phyloP scores from a whole-genome alignment of 1,140 invertebrate species.

The Pachyrhynchus sulphureomaculatus region DNA sequence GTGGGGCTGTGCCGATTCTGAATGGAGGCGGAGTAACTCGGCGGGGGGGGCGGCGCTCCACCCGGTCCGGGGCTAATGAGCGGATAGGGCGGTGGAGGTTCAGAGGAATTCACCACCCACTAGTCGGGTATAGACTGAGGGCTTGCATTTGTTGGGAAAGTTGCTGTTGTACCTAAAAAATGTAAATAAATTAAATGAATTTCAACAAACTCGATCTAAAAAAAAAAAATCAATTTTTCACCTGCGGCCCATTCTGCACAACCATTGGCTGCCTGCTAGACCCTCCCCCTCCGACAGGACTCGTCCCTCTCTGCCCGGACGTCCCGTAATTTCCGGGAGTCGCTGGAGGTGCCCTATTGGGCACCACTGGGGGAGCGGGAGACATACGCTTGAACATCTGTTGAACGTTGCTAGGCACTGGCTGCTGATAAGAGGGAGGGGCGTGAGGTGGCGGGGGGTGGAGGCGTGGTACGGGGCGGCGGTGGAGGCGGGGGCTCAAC shows the following conservation, averaged over 20 bases:
- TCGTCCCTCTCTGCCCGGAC: constrained; percentile 68
- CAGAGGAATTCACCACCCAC: constrained; percentile 53
- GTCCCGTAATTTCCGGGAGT: constrained; percentile 52
- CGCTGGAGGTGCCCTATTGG: constrained; percentile 60
- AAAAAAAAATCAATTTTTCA: constrained; percentile 32
- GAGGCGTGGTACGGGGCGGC: constrained; percentile 61
- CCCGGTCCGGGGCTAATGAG: constrained; percentile 59
- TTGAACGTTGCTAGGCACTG: constrained; percentile 69
- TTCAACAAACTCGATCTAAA: background rate
- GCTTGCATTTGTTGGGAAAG: constrained; percentile 84
- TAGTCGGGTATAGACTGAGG: constrained; percentile 73
- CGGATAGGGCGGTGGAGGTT: constrained; percentile 78
- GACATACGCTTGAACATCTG: constrained; percentile 85
- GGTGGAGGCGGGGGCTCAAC: constrained; percentile 70
- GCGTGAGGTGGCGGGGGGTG: constrained; percentile 64
- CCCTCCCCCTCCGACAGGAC: constrained; percentile 50
- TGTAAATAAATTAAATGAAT: background rate
- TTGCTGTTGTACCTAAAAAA: constrained; percentile 66
- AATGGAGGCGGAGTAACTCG: constrained; percentile 82
- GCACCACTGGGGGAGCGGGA: constrained; percentile 65
- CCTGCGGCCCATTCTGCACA: constrained; percentile 78
- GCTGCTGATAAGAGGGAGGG: constrained; percentile 48
- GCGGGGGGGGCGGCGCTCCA: constrained; percentile 68
- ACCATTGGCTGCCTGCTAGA: constrained; percentile 68
- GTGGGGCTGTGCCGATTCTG: constrained; percentile 85